A percentile compares a stretch with the other conserved stretches of the same genome.
phyloP scores from a whole-genome alignment of 1,140 invertebrate genomes.

The Lordiphosa stackelbergi region DNA sequence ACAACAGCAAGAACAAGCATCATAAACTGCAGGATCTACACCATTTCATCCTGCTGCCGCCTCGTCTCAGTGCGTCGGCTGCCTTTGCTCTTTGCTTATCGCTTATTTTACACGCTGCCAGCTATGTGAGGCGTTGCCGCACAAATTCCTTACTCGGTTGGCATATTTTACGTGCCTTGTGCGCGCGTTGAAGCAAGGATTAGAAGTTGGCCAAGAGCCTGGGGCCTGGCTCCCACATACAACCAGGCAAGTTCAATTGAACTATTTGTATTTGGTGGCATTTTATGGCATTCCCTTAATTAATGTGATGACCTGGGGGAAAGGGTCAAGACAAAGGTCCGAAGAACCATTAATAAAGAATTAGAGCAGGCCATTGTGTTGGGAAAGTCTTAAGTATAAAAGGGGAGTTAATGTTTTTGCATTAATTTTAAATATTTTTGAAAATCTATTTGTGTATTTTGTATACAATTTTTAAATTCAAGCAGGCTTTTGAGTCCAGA shows the following conservation, averaged over 20 bases:
- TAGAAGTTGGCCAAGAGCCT: slow-evolving; percentile 27
- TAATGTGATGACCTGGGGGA: slow-evolving; percentile 42
- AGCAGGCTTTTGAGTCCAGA: too few relatives aligned
- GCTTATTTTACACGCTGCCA: slow-evolving; percentile 71
- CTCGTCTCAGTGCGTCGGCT: too few relatives aligned
- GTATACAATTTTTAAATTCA: too few relatives aligned
- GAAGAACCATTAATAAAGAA: too few relatives aligned
- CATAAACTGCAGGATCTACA: slow-evolving; percentile 60
- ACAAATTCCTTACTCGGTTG: slow-evolving; percentile 56
- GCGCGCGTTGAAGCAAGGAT: slow-evolving; percentile 48
- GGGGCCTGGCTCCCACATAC: slow-evolving; percentile 4
- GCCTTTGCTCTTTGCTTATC: slow-evolving; percentile 47
- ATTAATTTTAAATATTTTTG: too few relatives aligned
- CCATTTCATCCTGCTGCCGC: background rate
- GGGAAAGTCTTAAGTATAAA: background rate
- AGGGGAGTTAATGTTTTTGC: too few relatives aligned
- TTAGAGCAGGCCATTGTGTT: slow-evolving; percentile 4
- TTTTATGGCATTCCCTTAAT: slow-evolving; percentile 33
- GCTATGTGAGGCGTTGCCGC: slow-evolving; percentile 63
- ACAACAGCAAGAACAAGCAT: slow-evolving; percentile 48
- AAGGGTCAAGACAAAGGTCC: slow-evolving; percentile 29
- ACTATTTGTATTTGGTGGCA: slow-evolving; percentile 44
- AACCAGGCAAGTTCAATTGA: slow-evolving; percentile 21
- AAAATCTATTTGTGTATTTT: too few relatives aligned
- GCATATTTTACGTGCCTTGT: slow-evolving; percentile 66